These are phyloP conservation scores for Callocephalon fimbriatum DNA, from an alignment of 2,113 vertebrate genomes.

Conservation along the genomic window DNA sequence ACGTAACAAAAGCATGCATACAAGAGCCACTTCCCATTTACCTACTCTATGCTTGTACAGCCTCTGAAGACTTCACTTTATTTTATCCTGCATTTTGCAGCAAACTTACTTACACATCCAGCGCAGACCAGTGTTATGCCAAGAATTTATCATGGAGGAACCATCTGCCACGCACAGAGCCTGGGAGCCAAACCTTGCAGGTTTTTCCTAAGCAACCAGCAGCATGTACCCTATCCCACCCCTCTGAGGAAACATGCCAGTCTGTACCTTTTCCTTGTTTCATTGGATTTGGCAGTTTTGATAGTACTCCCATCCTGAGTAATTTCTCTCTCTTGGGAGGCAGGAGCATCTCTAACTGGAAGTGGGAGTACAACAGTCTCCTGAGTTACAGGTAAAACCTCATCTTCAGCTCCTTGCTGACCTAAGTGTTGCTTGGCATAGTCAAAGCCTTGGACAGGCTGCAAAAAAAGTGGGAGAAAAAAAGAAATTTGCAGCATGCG, in stretches of 20 bases:
- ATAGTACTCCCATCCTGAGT: constrained; percentile 88
- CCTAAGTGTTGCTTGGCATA: constrained; percentile 98
- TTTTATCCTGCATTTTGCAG: not conserved
- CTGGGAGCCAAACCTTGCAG: not conserved
- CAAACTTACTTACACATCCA: not conserved
- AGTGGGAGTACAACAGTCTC: constrained; percentile 91
- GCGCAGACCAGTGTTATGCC: not conserved
- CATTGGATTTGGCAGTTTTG: constrained; percentile 87
- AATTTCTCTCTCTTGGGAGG: constrained; percentile 88
- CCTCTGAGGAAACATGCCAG: not conserved
- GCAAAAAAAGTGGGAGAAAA: not conserved
- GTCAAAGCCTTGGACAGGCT: constrained; percentile 98
- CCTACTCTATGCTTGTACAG: not conserved
- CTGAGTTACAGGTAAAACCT: constrained; percentile 90
- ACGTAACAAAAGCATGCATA: not conserved
- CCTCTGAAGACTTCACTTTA: not conserved
- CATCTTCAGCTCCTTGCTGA: constrained; percentile 93
- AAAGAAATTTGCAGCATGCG: not conserved
- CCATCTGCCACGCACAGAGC: not conserved
- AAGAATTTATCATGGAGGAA: not conserved
- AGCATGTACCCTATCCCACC: not conserved
- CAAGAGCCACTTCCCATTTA: not conserved
- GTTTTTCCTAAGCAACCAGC: not conserved
- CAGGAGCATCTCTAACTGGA: constrained; percentile 86
- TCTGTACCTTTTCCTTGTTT: constrained; percentile 92